Evolutionary conservation across 2,113 vertebrate species (phyloP).

Genomic region (Crypturellus undulatus): DNA sequence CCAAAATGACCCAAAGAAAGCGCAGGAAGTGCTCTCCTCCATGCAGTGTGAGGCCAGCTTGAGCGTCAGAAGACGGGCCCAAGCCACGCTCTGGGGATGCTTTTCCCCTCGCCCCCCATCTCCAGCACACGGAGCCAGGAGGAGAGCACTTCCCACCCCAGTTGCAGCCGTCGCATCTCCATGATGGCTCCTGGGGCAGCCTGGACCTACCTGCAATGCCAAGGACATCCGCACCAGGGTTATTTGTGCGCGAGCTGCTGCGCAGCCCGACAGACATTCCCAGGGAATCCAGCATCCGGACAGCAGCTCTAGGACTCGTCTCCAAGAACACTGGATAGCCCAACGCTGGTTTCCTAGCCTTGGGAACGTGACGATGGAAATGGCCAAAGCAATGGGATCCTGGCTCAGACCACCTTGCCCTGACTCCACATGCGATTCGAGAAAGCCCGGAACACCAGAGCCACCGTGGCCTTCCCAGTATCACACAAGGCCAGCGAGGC

Average conservation of each 20-base stretch:
- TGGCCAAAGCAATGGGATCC: not conserved
- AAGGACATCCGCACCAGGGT: fast-evolving
- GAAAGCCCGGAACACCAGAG: not conserved
- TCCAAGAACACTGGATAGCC: not conserved
- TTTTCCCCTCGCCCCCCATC: not conserved
- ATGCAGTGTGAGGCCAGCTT: not conserved
- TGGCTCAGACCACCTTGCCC: not conserved
- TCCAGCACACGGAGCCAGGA: not conserved
- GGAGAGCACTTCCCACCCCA: fast-evolving
- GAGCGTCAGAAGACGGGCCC: not conserved
- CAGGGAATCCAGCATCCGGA: fast-evolving
- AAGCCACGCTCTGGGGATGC: not conserved
- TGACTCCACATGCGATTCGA: fast-evolving
- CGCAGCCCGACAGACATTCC: not conserved
- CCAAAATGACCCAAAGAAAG: not conserved
- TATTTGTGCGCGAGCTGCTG: not conserved
- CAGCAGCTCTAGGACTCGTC: fast-evolving
- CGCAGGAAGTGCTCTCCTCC: not conserved
- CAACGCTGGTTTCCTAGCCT: not conserved
- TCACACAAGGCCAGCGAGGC: fast-evolving
- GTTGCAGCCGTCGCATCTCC: fast-evolving
- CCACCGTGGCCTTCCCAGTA: not conserved
- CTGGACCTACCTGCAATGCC: fast-evolving
- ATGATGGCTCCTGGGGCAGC: not conserved
- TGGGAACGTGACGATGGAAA: not conserved